Conservation (phyloP, 2,888 invertebrate species). For the Caenorhabditis sulstoni region DNA sequence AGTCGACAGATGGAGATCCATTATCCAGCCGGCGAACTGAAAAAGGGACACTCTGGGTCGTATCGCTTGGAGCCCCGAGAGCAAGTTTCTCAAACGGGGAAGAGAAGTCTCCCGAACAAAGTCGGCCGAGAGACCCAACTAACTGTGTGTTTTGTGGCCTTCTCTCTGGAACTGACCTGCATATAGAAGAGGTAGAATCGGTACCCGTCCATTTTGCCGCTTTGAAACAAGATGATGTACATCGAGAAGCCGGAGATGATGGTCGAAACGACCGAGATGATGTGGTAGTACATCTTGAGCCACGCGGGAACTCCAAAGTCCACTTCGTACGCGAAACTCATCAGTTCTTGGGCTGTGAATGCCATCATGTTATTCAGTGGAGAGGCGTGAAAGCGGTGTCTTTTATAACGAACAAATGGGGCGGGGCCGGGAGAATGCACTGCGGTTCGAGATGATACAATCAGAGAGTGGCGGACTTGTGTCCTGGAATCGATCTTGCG, state of each 20-base stretch:
- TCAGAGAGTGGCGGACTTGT: no score
- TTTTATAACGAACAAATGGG: constrained; percentile 7
- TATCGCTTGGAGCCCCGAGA: no score
- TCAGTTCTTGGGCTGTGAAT: constrained; percentile 44
- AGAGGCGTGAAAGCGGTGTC: neutral
- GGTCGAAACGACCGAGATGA: constrained; percentile 45
- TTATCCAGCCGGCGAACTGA: constrained; percentile 49
- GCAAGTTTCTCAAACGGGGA: no score
- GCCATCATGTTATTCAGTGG: constrained; percentile 27
- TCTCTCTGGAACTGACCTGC: constrained; percentile 38
- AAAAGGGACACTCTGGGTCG: no score
- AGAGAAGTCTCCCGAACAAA: no score
- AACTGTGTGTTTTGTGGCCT: no score
- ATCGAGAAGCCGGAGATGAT: constrained; percentile 38
- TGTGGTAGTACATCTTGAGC: constrained; percentile 41
- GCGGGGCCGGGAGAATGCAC: constrained; percentile 1
- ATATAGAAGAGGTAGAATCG: constrained; percentile 46
- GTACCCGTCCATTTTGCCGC: constrained; percentile 55
- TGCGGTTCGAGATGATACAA: neutral
- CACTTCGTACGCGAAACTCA: constrained; percentile 42
- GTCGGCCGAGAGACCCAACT: no score
- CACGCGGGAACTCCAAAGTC: constrained; percentile 40
- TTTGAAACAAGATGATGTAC: constrained; percentile 48
- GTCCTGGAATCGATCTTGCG: no score
- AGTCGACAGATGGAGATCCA: constrained; percentile 49